Percentiles rank a stretch among this genome's conserved stretches.
Evolutionary conservation across 2,888 invertebrate species (phyloP).

Genomic region (Copidosoma aretas): DNA sequence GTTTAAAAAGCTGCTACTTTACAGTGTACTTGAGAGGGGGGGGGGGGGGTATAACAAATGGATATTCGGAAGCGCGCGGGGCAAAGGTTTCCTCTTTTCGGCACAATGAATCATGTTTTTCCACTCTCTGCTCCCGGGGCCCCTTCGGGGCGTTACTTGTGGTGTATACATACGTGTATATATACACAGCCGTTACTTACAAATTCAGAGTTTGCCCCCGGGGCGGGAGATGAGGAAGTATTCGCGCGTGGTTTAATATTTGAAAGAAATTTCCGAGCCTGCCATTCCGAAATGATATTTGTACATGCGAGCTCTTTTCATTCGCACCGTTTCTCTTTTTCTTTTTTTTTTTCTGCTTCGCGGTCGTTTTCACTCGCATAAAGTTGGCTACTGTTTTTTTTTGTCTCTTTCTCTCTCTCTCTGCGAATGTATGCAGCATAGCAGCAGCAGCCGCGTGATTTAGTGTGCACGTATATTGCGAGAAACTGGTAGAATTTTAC

Average conservation of each 20-base stretch:
- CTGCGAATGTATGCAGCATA: conserved; percentile 1
- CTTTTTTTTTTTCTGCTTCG: neutral
- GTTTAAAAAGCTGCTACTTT: neutral
- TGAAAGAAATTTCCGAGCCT: neutral
- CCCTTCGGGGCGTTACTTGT: too few relatives aligned
- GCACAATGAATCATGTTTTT: too few relatives aligned
- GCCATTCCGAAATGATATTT: neutral
- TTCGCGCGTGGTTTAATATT: neutral
- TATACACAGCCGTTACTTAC: too few relatives aligned
- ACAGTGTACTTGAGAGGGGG: too few relatives aligned
- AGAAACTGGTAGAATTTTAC: conserved; percentile 24
- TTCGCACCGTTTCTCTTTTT: too few relatives aligned
- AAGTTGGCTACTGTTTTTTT: neutral
- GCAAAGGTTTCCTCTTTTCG: neutral
- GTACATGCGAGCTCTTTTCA: too few relatives aligned
- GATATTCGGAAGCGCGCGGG: neutral
- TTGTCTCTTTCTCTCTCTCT: neutral
- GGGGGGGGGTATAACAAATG: too few relatives aligned
- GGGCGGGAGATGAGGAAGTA: neutral
- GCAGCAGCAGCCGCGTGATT: conserved; percentile 18
- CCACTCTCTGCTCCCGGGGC: too few relatives aligned
- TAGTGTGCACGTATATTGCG: neutral
- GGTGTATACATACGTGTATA: too few relatives aligned
- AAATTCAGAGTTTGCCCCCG: too few relatives aligned
- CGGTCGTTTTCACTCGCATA: neutral